These are phyloP conservation scores for Hypotaenidia okinawae DNA, from an alignment of 2,797 vertebrate species.

Conservation along the genomic window DNA sequence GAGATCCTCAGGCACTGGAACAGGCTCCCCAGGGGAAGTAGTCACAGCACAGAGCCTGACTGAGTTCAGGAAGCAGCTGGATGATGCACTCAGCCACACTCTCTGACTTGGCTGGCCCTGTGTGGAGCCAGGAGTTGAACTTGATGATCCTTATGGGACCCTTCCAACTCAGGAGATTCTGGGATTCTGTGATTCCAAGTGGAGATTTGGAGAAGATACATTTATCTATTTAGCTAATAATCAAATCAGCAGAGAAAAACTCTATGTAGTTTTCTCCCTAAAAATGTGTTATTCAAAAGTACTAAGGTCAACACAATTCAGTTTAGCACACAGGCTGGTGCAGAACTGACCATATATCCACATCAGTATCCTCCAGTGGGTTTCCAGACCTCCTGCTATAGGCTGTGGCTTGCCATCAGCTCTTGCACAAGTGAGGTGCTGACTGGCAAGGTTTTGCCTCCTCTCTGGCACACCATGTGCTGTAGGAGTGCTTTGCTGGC, in stretches of 20 bases:
- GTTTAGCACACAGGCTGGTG: not conserved
- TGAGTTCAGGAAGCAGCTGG: no score
- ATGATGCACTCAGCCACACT: no score
- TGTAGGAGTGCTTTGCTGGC: not conserved
- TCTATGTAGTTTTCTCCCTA: not conserved
- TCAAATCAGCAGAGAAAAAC: not conserved
- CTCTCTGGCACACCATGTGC: rapidly evolving
- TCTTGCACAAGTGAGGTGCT: not conserved
- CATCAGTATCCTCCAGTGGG: not conserved
- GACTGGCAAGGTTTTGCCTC: not conserved
- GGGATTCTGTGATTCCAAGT: not conserved
- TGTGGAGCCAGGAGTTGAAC: no score
- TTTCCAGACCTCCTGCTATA: not conserved
- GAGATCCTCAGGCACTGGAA: not conserved
- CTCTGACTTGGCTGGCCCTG: no score
- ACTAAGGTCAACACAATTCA: not conserved
- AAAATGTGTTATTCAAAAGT: not conserved
- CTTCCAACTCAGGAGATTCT: no score
- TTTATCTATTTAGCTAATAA: not conserved
- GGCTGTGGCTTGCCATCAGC: not conserved
- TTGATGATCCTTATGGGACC: no score
- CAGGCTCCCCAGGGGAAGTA: no score
- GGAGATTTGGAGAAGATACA: not conserved
- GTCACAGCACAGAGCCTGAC: no score
- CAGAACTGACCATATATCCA: not conserved